Conservation (phyloP, 2,113 vertebrate species). For the Rattus rattus region DNA sequence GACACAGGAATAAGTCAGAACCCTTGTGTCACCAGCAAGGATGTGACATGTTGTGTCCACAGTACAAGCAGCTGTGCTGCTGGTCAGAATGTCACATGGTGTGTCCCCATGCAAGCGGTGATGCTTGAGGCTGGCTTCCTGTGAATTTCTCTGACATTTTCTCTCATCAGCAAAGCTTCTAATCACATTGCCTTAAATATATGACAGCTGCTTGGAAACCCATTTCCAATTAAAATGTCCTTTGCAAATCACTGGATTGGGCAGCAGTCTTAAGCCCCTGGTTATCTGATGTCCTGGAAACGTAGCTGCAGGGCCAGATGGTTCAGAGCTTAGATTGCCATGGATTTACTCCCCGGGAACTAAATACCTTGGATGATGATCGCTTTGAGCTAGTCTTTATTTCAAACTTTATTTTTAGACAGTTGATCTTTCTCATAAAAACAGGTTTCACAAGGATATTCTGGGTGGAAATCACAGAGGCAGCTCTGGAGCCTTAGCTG, state of each 20-base stretch:
- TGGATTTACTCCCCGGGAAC: not conserved
- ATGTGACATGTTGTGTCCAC: not conserved
- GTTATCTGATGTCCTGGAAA: not conserved
- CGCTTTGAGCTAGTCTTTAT: slow-evolving; percentile 2
- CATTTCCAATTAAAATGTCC: slow-evolving; percentile 32
- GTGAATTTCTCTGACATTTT: not conserved
- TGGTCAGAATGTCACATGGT: not conserved
- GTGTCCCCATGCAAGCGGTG: not conserved
- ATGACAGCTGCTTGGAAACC: not conserved
- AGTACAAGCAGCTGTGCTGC: not conserved
- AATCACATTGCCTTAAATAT: not conserved
- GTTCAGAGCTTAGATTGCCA: not conserved
- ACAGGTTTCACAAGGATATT: not conserved
- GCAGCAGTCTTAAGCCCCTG: not conserved
- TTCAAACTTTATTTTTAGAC: slow-evolving; percentile 38
- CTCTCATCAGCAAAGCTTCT: not conserved
- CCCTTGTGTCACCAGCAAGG: not conserved
- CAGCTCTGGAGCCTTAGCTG: not conserved
- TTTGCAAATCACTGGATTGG: slow-evolving; percentile 26
- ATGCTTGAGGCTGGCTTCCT: not conserved
- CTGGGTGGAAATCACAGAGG: not conserved
- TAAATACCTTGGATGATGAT: not conserved
- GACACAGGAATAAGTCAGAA: not conserved
- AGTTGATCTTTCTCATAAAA: slow-evolving; percentile 48
- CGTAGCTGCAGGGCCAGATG: not conserved